Evolutionary conservation across 2,888 invertebrate genomes (phyloP), one percentile per base, ranked within the genome.

Genomic region (Dicycla oo): DNA sequence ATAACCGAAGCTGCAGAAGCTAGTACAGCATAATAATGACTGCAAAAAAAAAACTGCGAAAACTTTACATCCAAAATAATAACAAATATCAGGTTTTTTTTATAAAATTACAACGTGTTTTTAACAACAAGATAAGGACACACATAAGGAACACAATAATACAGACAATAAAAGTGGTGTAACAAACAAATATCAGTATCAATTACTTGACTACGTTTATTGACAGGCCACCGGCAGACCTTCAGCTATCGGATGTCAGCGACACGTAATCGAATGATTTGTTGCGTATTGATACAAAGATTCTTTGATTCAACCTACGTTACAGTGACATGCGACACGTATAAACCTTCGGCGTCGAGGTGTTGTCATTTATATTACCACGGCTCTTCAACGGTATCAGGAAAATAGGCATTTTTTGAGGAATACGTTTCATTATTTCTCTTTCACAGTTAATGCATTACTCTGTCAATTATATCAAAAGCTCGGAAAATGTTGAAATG

Each of bases 171-270:
- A 51, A 34, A 51, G 30, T 57, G 26, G 10, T 51, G 3, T 62
- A 62, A 62, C 18, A 74, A 45, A 40, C 45, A 62, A 69, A 78
- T 18, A 62, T 54, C 26, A 49, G 43, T 63, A 80, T 58, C 54
- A 38, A 60, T 72, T 53, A 75, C 51, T 60, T 51, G 20, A 23
- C 40, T 38, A 47, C 60, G 56, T 51, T 57, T 57, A 62, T 58
- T 68, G 81, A 58, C 77, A 68, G 56, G 34, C 23, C 43, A 54
- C 58, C 47, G 23, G 26, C 45, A 81, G 67, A 68, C 81, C 81
- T 77, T 69, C 65, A 53, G 49, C 45, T 72, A 63, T 77, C 68
- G 54, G 34, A 51, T 80, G 73, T 77, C 78, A 77, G 34, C 45
- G 10, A 65, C 53, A 77, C 30, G 73, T 77, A 81, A 65, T 56